Conservation (phyloP, 2,113 vertebrate genomes). For the Trematocara unimaculatum region DNA sequence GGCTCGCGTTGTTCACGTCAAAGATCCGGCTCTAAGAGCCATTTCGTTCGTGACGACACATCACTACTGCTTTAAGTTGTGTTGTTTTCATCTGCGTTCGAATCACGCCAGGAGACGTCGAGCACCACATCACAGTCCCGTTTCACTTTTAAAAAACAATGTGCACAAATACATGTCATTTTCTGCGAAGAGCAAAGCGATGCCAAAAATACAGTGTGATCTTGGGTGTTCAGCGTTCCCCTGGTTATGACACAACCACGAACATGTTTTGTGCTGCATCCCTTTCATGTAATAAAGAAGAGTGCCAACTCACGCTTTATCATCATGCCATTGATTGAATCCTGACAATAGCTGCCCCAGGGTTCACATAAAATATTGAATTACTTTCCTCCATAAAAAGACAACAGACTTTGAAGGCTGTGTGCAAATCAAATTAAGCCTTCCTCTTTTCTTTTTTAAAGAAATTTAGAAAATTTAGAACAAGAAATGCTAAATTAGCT, state of each 20-base stretch:
- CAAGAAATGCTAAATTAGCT: background rate
- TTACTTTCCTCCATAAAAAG: background rate
- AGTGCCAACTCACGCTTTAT: background rate
- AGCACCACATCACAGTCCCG: background rate
- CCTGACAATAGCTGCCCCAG: background rate
- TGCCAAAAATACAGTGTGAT: background rate
- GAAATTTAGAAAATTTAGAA: background rate
- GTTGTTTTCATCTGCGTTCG: slow-evolving; percentile 15
- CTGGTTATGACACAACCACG: background rate
- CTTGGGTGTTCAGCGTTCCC: background rate
- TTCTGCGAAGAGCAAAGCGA: background rate
- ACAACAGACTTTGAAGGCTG: background rate
- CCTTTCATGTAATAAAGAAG: background rate
- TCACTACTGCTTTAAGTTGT: background rate
- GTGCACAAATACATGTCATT: background rate
- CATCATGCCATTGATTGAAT: background rate
- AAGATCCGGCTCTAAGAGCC: too few species aligned
- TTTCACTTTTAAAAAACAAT: background rate
- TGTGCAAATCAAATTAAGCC: background rate
- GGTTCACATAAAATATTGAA: background rate
- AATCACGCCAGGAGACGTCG: background rate
- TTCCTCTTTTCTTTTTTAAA: background rate
- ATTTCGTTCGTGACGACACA: too few species aligned
- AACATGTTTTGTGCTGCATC: background rate
- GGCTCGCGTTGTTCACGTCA: too few species aligned